Percentiles rank a stretch among this genome's conserved stretches.
Evolutionary conservation across 2,113 vertebrate species (phyloP).

Genomic region (Marcusenius ussheri): DNA sequence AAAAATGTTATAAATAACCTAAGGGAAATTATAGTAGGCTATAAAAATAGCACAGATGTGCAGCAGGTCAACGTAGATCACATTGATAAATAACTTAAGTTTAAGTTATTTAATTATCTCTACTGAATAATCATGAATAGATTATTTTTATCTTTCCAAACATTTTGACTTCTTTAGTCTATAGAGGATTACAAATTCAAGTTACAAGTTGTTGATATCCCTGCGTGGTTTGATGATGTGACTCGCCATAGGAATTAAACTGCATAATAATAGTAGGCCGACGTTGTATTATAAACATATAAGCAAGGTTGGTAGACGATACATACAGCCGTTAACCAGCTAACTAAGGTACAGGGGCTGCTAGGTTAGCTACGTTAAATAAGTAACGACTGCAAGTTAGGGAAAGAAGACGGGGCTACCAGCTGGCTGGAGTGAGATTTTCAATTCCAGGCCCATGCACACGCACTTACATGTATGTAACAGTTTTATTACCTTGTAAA

Average conservation of each 20-base stretch:
- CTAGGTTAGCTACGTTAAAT: neutral
- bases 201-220: neutral
- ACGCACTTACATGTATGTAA: too few relatives aligned
- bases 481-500: too few relatives aligned
- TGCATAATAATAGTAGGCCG: neutral
- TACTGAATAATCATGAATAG: neutral
- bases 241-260: neutral
- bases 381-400: too few relatives aligned
- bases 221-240: neutral
- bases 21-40: neutral
- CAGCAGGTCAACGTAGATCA: neutral
- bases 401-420: neutral
- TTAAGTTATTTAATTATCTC: neutral
- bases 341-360: neutral
- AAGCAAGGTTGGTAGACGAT: neutral
- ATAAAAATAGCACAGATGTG: neutral
- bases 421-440: too few relatives aligned
- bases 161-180: neutral
- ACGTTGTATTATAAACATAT: neutral
- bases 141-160: neutral
- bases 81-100: neutral
- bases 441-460: too few relatives aligned
- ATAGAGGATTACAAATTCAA: neutral
- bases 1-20: neutral
- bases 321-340: neutral